phyloP scores from a whole-genome alignment of 2,888 invertebrate species.

The Drosophila multiciliata region DNA sequence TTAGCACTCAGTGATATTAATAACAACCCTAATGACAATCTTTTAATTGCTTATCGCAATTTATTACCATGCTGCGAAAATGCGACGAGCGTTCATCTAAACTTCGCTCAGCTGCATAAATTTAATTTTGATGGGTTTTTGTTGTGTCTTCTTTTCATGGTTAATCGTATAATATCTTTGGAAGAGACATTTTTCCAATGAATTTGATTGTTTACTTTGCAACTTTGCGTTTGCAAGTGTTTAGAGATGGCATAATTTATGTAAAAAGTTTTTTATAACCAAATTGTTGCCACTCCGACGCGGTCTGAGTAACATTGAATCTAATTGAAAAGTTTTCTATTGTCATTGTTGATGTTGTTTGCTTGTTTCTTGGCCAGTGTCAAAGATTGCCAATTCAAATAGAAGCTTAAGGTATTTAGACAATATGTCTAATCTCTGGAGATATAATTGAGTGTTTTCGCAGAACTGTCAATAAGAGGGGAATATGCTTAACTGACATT shows the following conservation, averaged over 20 bases:
- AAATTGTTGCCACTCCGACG: slow-evolving; percentile 53
- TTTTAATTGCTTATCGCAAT: slow-evolving; percentile 1
- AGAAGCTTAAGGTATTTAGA: slow-evolving; percentile 28
- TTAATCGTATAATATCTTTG: slow-evolving; percentile 55
- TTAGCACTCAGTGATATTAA: not conserved
- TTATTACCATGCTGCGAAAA: slow-evolving; percentile 8
- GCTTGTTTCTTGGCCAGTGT: slow-evolving; percentile 23
- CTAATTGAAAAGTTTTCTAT: slow-evolving; percentile 57
- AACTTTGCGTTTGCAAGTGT: slow-evolving; percentile 56
- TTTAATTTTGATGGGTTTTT: slow-evolving; percentile 45
- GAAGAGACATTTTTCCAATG: slow-evolving; percentile 57
- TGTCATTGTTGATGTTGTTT: slow-evolving; percentile 9
- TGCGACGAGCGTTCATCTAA: not conserved
- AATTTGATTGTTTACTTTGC: slow-evolving; percentile 67
- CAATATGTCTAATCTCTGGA: slow-evolving; percentile 2
- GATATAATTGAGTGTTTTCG: slow-evolving; percentile 26
- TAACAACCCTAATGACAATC: not conserved
- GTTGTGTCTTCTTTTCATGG: slow-evolving; percentile 29
- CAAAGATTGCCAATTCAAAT: slow-evolving; percentile 29
- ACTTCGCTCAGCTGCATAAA: slow-evolving; percentile 40
- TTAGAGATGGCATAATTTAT: slow-evolving; percentile 69
- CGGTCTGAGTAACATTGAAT: slow-evolving; percentile 36
- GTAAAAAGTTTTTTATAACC: slow-evolving; percentile 65
- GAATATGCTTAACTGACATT: not conserved
- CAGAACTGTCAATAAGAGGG: not conserved